Conservation (phyloP, 2,113 vertebrate genomes). For the Junco hyemalis region DNA sequence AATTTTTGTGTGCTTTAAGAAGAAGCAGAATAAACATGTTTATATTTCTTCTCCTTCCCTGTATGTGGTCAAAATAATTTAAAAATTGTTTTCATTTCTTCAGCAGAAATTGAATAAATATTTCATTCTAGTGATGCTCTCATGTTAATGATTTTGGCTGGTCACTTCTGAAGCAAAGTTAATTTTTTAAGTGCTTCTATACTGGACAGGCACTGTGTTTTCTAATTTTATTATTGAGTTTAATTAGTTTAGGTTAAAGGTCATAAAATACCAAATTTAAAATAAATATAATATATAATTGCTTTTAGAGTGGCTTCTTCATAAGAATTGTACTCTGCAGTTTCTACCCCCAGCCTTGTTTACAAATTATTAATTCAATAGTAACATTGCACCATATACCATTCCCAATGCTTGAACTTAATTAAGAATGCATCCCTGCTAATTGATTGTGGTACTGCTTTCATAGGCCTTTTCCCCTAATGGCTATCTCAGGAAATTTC, state of each 20-base stretch:
- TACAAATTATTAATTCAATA: conserved; percentile 49
- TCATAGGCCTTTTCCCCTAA: conserved; percentile 12
- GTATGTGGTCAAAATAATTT: not conserved
- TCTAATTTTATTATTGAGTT: not conserved
- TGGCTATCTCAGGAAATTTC: conserved; percentile 16
- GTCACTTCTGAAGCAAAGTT: not conserved
- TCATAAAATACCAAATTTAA: not conserved
- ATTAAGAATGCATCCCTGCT: conserved; percentile 59
- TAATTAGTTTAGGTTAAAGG: conserved; percentile 3
- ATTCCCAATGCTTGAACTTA: conserved; percentile 43
- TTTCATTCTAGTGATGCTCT: not conserved
- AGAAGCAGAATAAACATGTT: not conserved
- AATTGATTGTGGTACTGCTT: conserved; percentile 53
- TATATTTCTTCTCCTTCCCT: not conserved
- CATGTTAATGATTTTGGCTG: not conserved
- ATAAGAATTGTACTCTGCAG: not conserved
- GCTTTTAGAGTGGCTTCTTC: not conserved
- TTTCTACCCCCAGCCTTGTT: conserved; percentile 18
- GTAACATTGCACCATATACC: not conserved
- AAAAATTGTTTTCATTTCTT: not conserved
- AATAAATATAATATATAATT: not conserved
- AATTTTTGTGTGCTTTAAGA: not conserved
- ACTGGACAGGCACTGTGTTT: not conserved
- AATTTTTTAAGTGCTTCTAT: not conserved
- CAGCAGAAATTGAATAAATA: not conserved